Base-by-base conservation (phyloP, 2,888 invertebrate species). In the Drepana falcataria region DNA sequence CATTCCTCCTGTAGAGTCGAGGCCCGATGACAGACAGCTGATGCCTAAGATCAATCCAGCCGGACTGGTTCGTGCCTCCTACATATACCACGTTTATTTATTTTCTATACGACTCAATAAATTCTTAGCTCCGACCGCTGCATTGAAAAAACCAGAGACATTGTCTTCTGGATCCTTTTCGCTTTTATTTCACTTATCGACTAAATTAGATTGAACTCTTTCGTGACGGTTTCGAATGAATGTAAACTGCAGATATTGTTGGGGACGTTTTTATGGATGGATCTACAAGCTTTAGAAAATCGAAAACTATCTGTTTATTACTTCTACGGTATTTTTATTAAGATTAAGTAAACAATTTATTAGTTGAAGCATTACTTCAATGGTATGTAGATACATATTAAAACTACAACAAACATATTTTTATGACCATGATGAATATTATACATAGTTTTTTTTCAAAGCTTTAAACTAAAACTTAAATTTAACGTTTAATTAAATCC, bases 1-100 rank as follows among this genome's bases (percentile, higher is more conserved):
- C 52, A 58, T 70, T 54, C 81, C 69, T 40, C 71, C 79, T 78
- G 80, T 81, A 75, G 35, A 9, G 51, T 49, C 58, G 60, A 65
- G 75, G 69, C 75, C 63, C 59, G 64, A 74, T 73, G 81, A 81
- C 82, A 72, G 87, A 86, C 89, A 87, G 86, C 82, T 87, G 87
- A 88, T 80, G 88, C 76, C 81, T 73, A 60, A 80, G 87, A 88
- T 90, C 89, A 86, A 85, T 87, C 85, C 81, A 76, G 77, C 74
- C 73, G 61, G 82, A 79, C 84, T 68, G 72, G 80, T 80, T 79
- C 83, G 76, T 70, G 78, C 56, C 72, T 72, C 75, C 75, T 74
- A 75, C 79, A 71, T 71, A 69, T 65, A 70, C 66, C 71, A 70
- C 72, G 67, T 61, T 80, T 75, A 74, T 86, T 86, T 86, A 85